These are phyloP conservation scores for Hystrix brachyura DNA, from an alignment of 2,113 vertebrate species.

Conservation along the genomic window DNA sequence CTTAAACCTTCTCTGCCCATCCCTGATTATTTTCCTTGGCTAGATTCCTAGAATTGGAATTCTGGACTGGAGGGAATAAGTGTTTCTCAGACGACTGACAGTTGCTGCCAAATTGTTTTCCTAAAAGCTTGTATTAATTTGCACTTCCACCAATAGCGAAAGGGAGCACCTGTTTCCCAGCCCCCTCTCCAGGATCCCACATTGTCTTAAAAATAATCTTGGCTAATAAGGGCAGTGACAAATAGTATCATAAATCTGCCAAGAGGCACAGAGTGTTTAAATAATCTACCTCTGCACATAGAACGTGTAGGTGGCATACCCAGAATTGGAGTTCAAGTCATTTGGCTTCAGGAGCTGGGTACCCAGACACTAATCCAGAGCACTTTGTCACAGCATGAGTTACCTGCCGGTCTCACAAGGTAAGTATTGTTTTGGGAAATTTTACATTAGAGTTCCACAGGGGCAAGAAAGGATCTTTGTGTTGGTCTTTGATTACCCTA, in stretches of 20 bases:
- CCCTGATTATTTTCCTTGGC: conserved; percentile 72
- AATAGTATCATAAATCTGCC: not conserved
- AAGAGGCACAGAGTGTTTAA: not conserved
- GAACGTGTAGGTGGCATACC: not conserved
- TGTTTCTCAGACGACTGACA: conserved; percentile 63
- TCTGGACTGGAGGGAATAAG: conserved; percentile 60
- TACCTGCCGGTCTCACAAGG: not conserved
- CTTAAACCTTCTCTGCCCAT: conserved; percentile 61
- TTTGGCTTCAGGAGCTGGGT: not conserved
- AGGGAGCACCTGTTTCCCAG: conserved; percentile 35
- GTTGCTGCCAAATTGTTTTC: conserved; percentile 68
- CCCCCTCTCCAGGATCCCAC: conserved; percentile 12
- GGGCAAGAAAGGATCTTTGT: not conserved
- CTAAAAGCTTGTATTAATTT: conserved; percentile 76
- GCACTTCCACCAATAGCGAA: conserved; percentile 63
- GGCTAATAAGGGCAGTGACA: conserved; percentile 41
- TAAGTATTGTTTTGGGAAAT: not conserved
- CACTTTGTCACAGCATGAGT: not conserved
- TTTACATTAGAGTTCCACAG: not conserved
- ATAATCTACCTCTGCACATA: not conserved
- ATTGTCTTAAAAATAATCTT: conserved; percentile 60
- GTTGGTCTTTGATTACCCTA: not conserved
- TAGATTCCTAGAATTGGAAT: conserved; percentile 70
- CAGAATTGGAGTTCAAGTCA: not conserved
- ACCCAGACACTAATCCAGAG: not conserved